Evolutionary conservation across 2,888 invertebrate genomes (phyloP), one percentile per base, ranked within the genome.

Genomic region (Steinernema carpocapsae): DNA sequence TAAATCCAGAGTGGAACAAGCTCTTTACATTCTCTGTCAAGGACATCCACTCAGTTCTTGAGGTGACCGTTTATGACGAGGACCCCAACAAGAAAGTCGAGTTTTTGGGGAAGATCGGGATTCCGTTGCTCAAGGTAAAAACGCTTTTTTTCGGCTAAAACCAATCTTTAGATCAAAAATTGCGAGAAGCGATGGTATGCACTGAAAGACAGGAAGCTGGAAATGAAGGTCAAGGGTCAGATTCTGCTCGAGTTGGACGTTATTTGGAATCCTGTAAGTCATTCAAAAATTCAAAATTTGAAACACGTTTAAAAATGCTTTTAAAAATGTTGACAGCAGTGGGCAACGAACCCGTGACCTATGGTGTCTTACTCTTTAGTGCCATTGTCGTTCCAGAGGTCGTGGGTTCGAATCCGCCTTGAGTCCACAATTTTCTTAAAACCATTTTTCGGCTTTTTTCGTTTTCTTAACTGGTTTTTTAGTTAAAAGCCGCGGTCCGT

Each of bases 1-100:
- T 99, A 26, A 91, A 93, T 73, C 99, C 99, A 0, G 94, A 93
- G 80, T 99, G 99, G 99, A 95, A 96, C 90, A 97, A 97, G 89
- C 94, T 97, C 82, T 99, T 97, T 88, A 95, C 94, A 59, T 97
- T 99, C 94, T 95, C 88, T 77, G 89, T 91, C 46, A 89, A 95
- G 88, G 99, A 99, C 88, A 94, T 99, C 80, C 95, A 96, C 85
- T 93, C 94, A 72, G 92, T 94, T 71, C 89, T 99, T 80, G 97
- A 99, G 87, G 90, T 99, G 72, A 97, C 97, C 0, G 95, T 99
- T 0, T 97, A 93, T 88, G 97, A 99, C 87, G 97, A 99, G 89
- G 97, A 99, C 88, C 92, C 95, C 77, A 96, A 97, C 88, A 97
- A 97, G 88, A 95, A 89, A 75, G 88, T 95, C 14, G 97, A 99